Conservation (phyloP, 2,797 vertebrate species). For the Amblyopsis hoosieri region DNA sequence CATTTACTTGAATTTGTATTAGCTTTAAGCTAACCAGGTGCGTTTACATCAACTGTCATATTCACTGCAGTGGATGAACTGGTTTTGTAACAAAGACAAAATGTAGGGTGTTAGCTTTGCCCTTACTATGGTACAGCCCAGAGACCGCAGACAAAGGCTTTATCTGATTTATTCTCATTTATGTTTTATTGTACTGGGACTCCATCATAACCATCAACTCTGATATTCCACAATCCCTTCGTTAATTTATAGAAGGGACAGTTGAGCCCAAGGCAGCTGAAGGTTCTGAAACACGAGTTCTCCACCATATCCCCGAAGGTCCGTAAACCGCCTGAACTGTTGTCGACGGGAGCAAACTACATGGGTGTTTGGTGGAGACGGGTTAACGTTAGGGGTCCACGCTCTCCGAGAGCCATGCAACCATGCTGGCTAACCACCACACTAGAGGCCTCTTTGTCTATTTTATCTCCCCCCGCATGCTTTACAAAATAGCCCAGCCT, state of each 20-base stretch:
- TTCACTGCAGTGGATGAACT: too few species aligned
- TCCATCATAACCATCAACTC: slow-evolving; percentile 68
- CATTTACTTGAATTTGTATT: background rate
- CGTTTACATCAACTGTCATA: background rate
- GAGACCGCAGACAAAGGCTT: slow-evolving; percentile 21
- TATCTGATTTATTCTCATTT: too few species aligned
- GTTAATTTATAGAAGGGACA: slow-evolving; percentile 62
- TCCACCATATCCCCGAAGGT: slow-evolving; percentile 63
- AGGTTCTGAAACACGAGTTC: slow-evolving; percentile 38
- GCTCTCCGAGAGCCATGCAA: slow-evolving; percentile 52
- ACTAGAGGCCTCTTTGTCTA: slow-evolving; percentile 70
- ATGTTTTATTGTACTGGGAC: slow-evolving; percentile 33
- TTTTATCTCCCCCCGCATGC: slow-evolving; percentile 71
- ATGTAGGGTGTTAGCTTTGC: background rate
- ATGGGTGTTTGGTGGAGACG: slow-evolving; percentile 39
- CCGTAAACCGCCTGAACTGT: slow-evolving; percentile 30
- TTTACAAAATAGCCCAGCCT: slow-evolving; percentile 84
- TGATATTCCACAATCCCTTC: slow-evolving; percentile 68
- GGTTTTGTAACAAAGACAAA: background rate
- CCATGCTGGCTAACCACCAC: slow-evolving; percentile 68
- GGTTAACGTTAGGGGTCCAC: slow-evolving; percentile 49
- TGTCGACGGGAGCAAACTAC: slow-evolving; percentile 45
- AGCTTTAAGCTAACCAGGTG: background rate
- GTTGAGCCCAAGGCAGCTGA: slow-evolving; percentile 8
- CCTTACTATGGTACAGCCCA: slow-evolving; percentile 29